These are phyloP conservation scores for Phengaris arion DNA, from an alignment of 2,888 invertebrate species.

Conservation along the genomic window DNA sequence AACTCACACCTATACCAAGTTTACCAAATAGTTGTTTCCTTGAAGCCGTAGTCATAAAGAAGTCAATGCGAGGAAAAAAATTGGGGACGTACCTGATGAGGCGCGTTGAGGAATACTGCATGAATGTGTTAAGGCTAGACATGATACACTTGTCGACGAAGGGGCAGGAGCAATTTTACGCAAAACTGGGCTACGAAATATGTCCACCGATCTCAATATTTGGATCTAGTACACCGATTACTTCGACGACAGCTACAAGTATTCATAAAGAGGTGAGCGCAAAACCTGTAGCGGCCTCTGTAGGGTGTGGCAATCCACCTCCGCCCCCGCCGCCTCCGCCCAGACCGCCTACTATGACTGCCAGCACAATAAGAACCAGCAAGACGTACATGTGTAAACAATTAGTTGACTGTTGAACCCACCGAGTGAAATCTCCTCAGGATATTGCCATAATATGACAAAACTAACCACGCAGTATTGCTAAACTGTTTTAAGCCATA, in stretches of 20 bases:
- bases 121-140: conserved; percentile 79
- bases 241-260: conserved; percentile 39
- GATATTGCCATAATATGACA: conserved; percentile 14
- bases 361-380: conserved; percentile 51
- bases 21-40: conserved; percentile 86
- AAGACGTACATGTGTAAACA: conserved; percentile 70
- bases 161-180: conserved; percentile 87
- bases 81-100: conserved; percentile 87
- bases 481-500: conserved; percentile 1
- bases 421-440: conserved; percentile 22
- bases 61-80: conserved; percentile 85
- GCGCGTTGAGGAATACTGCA: conserved; percentile 86
- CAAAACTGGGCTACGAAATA: conserved; percentile 84
- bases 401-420: conserved; percentile 36
- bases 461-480: not conserved
- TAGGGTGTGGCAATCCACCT: conserved; percentile 34
- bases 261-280: conserved; percentile 47
- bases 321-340: conserved; percentile 69
- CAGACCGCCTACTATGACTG: conserved; percentile 43
- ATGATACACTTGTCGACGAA: conserved; percentile 85
- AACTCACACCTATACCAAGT: conserved; percentile 85
- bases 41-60: conserved; percentile 89
- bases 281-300: conserved; percentile 38
- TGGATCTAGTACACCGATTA: conserved; percentile 62
- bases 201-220: conserved; percentile 86